These are phyloP conservation scores for Chrysolina haemoptera DNA, from an alignment of 2,888 invertebrate genomes.

Conservation along the genomic window DNA sequence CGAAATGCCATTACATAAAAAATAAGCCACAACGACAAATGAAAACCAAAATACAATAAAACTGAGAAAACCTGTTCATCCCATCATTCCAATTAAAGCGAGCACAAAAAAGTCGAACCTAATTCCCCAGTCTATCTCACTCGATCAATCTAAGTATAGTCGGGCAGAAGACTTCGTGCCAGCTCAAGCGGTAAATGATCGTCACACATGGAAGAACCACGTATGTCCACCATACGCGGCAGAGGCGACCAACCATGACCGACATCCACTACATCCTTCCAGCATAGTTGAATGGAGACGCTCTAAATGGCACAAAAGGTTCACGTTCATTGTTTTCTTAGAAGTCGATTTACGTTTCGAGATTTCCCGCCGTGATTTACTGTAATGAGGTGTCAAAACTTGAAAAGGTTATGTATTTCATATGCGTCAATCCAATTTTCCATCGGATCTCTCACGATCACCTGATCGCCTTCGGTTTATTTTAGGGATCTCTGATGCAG, in stretches of 20 bases:
- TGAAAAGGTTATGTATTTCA: conserved; percentile 1
- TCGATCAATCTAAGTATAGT: conserved; percentile 52
- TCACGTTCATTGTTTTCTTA: conserved; percentile 23
- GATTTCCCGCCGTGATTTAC: conserved; percentile 22
- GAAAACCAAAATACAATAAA: conserved; percentile 19
- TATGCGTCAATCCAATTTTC: conserved; percentile 1
- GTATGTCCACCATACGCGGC: conserved; percentile 55
- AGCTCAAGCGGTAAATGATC: conserved; percentile 65
- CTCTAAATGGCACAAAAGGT: conserved; percentile 21
- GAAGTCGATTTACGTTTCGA: conserved; percentile 20
- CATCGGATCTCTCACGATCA: not conserved
- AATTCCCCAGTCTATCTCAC: conserved; percentile 53
- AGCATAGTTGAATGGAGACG: conserved; percentile 24
- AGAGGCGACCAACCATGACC: conserved; percentile 50
- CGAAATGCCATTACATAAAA: conserved; percentile 29
- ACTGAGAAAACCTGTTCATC: conserved; percentile 35
- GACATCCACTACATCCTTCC: conserved; percentile 49
- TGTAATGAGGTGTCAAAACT: conserved; percentile 20
- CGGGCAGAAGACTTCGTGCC: conserved; percentile 46
- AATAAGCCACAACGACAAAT: conserved; percentile 21
- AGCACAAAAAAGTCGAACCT: conserved; percentile 40
- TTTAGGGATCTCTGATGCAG: too few relatives aligned
- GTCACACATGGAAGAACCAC: conserved; percentile 64
- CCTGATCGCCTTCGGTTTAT: not conserved
- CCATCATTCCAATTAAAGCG: conserved; percentile 39